Percentiles rank a stretch among this genome's conserved stretches.
phyloP scores from a whole-genome alignment of 2,113 vertebrate genomes.

The Catharus minimus region DNA sequence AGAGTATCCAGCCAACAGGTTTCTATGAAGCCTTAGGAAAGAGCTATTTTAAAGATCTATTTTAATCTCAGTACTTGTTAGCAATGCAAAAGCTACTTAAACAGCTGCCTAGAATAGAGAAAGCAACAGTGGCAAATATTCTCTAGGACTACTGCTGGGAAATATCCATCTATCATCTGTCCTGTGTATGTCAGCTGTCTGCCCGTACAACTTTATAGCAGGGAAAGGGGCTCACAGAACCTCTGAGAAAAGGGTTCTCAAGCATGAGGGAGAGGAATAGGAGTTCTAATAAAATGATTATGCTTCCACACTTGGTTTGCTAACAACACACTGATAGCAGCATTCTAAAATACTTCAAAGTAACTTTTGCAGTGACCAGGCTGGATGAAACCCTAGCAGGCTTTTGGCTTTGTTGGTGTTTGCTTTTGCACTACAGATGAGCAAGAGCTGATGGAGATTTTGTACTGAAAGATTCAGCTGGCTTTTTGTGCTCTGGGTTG shows the following conservation, averaged over 20 bases:
- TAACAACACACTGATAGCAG: background rate
- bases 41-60: slow-evolving; percentile 50
- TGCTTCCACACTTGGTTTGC: background rate
- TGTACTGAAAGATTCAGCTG: background rate
- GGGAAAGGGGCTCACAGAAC: background rate
- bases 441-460: background rate
- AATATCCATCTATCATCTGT: background rate
- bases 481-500: background rate
- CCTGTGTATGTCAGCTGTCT: background rate
- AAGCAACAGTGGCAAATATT: slow-evolving; percentile 15
- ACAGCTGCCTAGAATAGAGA: slow-evolving; percentile 54
- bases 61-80: slow-evolving; percentile 49
- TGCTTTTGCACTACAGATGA: background rate
- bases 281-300: background rate
- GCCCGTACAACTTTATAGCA: background rate
- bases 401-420: background rate
- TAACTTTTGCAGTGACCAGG: background rate
- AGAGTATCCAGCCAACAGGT: slow-evolving; percentile 41
- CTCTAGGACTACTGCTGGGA: slow-evolving; percentile 15
- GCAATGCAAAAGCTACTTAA: slow-evolving; percentile 54
- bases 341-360: background rate
- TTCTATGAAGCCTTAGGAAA: slow-evolving; percentile 41
- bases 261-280: background rate
- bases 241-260: background rate
- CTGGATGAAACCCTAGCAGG: background rate